Evolutionary conservation across 2,113 vertebrate species (phyloP).

Genomic region (Equus quagga): DNA sequence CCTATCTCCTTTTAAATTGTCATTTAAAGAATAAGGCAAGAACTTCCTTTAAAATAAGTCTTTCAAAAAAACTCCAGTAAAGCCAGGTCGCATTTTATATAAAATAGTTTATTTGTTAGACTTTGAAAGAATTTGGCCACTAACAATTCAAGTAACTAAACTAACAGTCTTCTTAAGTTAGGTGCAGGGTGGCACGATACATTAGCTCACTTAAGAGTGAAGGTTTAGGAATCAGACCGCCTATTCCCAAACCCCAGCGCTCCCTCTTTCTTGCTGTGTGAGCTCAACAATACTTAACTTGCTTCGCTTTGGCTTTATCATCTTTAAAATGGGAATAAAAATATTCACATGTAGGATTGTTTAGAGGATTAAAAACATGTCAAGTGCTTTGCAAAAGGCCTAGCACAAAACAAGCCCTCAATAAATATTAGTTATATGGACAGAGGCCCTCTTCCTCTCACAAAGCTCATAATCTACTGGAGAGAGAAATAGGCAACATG

Average conservation of each 20-base stretch:
- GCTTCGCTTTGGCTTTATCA: neutral
- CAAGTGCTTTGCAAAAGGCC: neutral
- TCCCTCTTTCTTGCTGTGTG: neutral
- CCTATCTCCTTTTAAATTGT: neutral
- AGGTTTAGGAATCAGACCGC: neutral
- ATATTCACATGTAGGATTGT: neutral
- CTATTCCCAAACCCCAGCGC: neutral
- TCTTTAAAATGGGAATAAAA: constrained; percentile 22
- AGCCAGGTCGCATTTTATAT: neutral
- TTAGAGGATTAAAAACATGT: neutral
- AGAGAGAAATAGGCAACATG: neutral
- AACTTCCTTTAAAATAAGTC: neutral
- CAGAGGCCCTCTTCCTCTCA: neutral
- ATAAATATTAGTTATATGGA: neutral
- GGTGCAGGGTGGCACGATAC: neutral
- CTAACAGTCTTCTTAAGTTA: neutral
- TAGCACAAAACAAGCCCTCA: neutral
- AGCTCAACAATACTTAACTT: neutral
- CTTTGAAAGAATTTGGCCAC: constrained; percentile 5
- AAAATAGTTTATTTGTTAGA: neutral
- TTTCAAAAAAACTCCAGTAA: neutral
- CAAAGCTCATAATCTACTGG: neutral
- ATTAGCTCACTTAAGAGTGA: neutral
- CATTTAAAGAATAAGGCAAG: neutral
- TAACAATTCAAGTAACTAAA: neutral